Evolutionary conservation across 1,140 invertebrate species (phyloP), one percentile per base, ranked within the genome.

Genomic region (Carposina sasakii): DNA sequence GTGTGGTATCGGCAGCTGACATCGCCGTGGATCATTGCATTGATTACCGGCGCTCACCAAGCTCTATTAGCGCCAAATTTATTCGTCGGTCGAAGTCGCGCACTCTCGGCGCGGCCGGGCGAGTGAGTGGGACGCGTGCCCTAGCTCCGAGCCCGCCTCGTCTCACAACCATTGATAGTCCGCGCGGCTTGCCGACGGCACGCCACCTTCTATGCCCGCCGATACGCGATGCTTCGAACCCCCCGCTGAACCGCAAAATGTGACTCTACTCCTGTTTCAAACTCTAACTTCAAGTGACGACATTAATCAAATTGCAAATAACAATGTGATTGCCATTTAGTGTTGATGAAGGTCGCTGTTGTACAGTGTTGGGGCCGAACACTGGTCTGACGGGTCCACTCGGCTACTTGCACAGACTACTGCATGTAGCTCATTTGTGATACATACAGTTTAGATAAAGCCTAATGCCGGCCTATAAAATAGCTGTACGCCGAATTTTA

Each of bases 91-190:
- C 54, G 55, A 55, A 63, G 68, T 78, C 77, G 77, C 61, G 59
- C 51, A 34, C 48, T 47, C 36, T 77, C 77, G 77, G 74, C 46
- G 15, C 33, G 63, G 66, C 64, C 64, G 61, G 59, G 67, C 52
- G 62, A 54, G 62, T 60, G 71, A 71, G 72, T 54, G 69, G 60
- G 73, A 71, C 54, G 59, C 58, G n/a, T n/a, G n/a, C 46, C 40
- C 62, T 59, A 52, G 57, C 52, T 48, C 36, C 44, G 24, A 40
- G 49, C 55, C 48, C 53, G 26, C 54, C 39, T 23, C 52, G 52
- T 44, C 67, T 73, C n/a, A n/a, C n/a, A n/a, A n/a, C 69, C 79
- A 83, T 81, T 83, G 76, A 81, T 69, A 83, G 79, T 83, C 76
- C 76, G 74, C 72, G 74, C 71, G 72, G 67, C 65, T 68, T 67